These are phyloP conservation scores for Eucidaris tribuloides DNA, from an alignment of 35 echinoderm and acorn worm species.

Conservation along the genomic window DNA sequence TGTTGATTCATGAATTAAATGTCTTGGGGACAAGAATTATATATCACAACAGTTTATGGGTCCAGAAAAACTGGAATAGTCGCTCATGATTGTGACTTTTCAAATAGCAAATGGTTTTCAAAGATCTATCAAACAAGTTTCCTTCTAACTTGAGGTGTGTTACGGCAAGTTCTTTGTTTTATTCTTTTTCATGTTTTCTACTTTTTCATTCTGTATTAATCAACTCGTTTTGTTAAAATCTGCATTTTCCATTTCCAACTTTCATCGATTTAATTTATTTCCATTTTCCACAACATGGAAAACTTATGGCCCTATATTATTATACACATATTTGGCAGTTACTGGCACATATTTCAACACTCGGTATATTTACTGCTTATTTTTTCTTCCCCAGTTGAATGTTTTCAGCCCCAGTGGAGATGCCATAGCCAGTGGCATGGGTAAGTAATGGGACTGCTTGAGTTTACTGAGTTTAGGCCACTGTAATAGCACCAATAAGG, in stretches of 20 bases:
- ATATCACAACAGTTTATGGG: too few relatives aligned
- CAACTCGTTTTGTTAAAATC: neutral
- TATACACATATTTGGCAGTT: neutral
- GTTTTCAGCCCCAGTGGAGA: constrained; percentile 42
- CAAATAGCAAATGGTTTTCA: too few relatives aligned
- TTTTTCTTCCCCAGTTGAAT: constrained; percentile 46
- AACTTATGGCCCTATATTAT: neutral
- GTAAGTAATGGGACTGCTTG: constrained; percentile 14
- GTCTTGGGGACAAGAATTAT: too few relatives aligned
- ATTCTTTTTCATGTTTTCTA: neutral
- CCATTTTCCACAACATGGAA: neutral
- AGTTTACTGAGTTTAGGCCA: neutral
- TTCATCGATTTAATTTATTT: neutral
- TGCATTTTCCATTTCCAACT: neutral
- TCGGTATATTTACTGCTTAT: neutral
- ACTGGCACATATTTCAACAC: neutral
- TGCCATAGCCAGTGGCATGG: constrained; percentile 65
- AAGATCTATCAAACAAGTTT: too few relatives aligned
- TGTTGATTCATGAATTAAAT: too few relatives aligned
- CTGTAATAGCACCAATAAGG: neutral
- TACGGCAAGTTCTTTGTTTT: too few relatives aligned
- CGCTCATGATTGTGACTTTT: too few relatives aligned
- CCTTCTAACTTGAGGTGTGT: too few relatives aligned
- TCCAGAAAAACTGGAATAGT: too few relatives aligned
- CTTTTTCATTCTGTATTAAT: neutral